Conservation (phyloP, 2,888 invertebrate species). For the Heteromurus nitidus region DNA sequence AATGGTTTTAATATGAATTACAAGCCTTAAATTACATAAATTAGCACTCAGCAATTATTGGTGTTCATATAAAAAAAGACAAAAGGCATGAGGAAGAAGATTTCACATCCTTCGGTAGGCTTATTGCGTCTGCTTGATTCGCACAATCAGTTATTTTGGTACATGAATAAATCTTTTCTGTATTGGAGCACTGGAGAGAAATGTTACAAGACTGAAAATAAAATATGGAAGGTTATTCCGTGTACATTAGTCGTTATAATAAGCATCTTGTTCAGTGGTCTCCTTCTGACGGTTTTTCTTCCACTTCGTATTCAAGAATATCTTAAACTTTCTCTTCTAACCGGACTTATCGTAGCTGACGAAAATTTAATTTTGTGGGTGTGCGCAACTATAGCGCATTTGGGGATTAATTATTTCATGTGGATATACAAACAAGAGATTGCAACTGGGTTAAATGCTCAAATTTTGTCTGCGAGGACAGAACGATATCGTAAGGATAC, state of each 20-base stretch:
- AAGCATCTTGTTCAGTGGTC: not conserved
- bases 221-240: not conserved
- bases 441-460: not conserved
- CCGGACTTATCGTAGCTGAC: no score
- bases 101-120: not conserved
- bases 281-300: not conserved
- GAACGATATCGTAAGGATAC: constrained; percentile 12
- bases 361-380: no score
- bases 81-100: not conserved
- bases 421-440: not conserved
- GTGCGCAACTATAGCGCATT: not conserved
- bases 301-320: no score
- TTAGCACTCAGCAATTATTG: not conserved
- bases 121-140: not conserved
- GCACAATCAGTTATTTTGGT: constrained; percentile 41
- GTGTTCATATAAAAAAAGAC: not conserved
- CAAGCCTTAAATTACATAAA: not conserved
- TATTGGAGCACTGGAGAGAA: constrained; percentile 4
- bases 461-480: not conserved
- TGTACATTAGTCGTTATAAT: not conserved
- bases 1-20: not conserved
- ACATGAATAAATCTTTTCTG: not conserved
- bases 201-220: not conserved
- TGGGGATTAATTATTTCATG: not conserved
- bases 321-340: no score